Conservation (phyloP, 2,888 invertebrate species). For the Tipula lateralis region DNA sequence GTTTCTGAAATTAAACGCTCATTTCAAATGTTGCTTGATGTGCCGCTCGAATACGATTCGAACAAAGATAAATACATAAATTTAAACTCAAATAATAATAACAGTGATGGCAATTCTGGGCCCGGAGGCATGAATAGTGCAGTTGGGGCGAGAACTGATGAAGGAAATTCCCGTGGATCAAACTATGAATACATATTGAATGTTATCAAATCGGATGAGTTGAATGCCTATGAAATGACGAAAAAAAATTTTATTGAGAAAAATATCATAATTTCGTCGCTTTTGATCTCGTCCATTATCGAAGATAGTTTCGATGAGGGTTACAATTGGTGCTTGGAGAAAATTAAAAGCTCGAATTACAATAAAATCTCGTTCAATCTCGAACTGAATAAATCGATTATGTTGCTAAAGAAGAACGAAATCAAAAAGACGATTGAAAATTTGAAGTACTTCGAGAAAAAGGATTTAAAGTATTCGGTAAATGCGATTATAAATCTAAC, state of each 20-base stretch:
- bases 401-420: slow-evolving; percentile 76
- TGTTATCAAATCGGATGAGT: slow-evolving; percentile 70
- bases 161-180: neutral
- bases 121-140: neutral
- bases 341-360: slow-evolving; percentile 85
- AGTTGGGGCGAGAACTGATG: neutral
- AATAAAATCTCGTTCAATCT: slow-evolving; percentile 77
- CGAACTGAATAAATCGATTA: slow-evolving; percentile 86
- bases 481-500: slow-evolving; percentile 82
- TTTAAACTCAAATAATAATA: neutral
- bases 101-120: neutral
- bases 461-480: slow-evolving; percentile 75
- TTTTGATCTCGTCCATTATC: slow-evolving; percentile 81
- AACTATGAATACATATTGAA: slow-evolving; percentile 52
- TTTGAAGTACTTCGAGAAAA: slow-evolving; percentile 78
- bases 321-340: slow-evolving; percentile 88
- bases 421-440: slow-evolving; percentile 76
- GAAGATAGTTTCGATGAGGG: slow-evolving; percentile 65
- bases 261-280: slow-evolving; percentile 78
- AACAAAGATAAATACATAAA: slow-evolving; percentile 58
- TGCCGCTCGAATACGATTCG: slow-evolving; percentile 77
- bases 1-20: slow-evolving; percentile 89
- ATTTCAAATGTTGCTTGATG: slow-evolving; percentile 83
- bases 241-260: slow-evolving; percentile 71
- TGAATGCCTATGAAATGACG: slow-evolving; percentile 67